A percentile compares a stretch with the other conserved stretches of the same genome.
Conservation (phyloP, 2,888 invertebrate genomes). For the Papilio demoleus region DNA sequence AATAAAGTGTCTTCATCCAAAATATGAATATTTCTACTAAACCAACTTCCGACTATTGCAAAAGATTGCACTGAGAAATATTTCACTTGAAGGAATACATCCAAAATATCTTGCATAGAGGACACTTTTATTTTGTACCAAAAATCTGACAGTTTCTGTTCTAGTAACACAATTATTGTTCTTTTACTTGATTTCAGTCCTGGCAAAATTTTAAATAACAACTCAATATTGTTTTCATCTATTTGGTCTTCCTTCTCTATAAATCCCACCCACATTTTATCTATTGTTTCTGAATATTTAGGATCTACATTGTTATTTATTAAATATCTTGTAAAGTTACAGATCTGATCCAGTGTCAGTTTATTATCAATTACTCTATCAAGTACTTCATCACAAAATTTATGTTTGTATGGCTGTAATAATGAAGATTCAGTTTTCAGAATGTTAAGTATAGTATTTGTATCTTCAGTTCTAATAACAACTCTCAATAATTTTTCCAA, state of each 20-base stretch:
- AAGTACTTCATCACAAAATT: conserved; percentile 85
- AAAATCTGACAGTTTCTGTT: conserved; percentile 80
- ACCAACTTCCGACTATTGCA: conserved; percentile 80
- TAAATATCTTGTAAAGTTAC: conserved; percentile 82
- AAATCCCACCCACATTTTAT: conserved; percentile 87
- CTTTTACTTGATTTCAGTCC: conserved; percentile 84
- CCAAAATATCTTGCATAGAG: conserved; percentile 78
- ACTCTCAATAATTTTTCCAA: conserved; percentile 75
- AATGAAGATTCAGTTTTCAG: conserved; percentile 68
- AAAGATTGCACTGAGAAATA: conserved; percentile 72
- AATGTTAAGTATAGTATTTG: conserved; percentile 74
- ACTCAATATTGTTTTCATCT: conserved; percentile 80
- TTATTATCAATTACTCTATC: conserved; percentile 84
- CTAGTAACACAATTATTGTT: conserved; percentile 82
- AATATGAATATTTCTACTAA: conserved; percentile 84
- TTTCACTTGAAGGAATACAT: conserved; percentile 67
- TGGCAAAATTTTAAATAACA: conserved; percentile 82
- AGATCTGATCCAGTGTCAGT: conserved; percentile 83
- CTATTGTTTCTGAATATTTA: conserved; percentile 80
- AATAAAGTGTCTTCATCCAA: conserved; percentile 82
- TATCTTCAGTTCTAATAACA: conserved; percentile 75
- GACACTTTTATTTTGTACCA: conserved; percentile 82
- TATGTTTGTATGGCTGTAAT: conserved; percentile 75
- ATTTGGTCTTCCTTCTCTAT: conserved; percentile 83
- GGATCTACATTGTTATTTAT: conserved; percentile 72